Percentiles rank a stretch among this genome's conserved stretches.
Conservation (phyloP, 2,113 vertebrate genomes). For the Ptychochromis oligacanthus region DNA sequence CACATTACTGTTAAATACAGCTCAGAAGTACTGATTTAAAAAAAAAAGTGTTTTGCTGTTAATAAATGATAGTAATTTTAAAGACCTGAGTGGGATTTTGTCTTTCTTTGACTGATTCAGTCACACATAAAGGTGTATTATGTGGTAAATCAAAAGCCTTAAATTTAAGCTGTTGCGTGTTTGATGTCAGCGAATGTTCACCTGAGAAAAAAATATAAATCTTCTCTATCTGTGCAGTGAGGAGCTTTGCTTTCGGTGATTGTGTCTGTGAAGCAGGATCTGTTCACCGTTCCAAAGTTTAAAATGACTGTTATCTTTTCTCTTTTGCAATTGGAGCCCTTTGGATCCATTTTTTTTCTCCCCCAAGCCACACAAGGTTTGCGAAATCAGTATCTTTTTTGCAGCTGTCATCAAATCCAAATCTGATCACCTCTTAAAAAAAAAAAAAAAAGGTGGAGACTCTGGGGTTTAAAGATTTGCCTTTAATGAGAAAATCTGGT, state of each 20-base stretch:
- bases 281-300: conserved; percentile 19
- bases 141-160: background rate
- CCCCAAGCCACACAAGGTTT: background rate
- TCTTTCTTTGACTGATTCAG: background rate
- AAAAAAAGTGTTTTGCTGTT: background rate
- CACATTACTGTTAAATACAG: background rate
- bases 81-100: background rate
- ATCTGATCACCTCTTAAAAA: background rate
- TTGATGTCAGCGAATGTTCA: background rate
- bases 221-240: background rate
- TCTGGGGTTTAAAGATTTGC: conserved; percentile 5
- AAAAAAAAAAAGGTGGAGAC: background rate
- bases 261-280: background rate
- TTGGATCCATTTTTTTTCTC: background rate
- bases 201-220: background rate
- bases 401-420: conserved; percentile 15
- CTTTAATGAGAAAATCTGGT: background rate
- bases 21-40: background rate
- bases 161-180: background rate
- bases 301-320: conserved; percentile 17
- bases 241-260: background rate
- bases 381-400: conserved; percentile 28
- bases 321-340: conserved; percentile 28
- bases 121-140: background rate
- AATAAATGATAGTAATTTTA: background rate